Percentiles rank a stretch among this genome's conserved stretches.
phyloP scores from a whole-genome alignment of 2,797 vertebrate species.

The Syndactyla subalaris region DNA sequence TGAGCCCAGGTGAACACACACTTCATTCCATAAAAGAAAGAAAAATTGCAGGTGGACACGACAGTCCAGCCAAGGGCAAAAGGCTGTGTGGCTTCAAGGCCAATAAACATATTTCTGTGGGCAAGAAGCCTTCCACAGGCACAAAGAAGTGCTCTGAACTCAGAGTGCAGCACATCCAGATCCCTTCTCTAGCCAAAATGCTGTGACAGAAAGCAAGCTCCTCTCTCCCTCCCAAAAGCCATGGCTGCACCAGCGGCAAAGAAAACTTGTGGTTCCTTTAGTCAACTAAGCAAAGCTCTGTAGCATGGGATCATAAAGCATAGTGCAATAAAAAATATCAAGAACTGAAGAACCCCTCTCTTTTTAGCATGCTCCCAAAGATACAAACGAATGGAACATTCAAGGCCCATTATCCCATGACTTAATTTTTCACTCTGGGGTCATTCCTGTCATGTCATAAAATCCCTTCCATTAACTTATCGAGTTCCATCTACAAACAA shows the following conservation, averaged over 20 bases:
- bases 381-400: not conserved
- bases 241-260: not conserved
- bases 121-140: not conserved
- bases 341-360: not conserved
- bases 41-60: not conserved
- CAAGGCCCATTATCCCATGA: slow-evolving; percentile 2
- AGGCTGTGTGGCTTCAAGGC: not conserved
- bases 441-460: slow-evolving; percentile 39
- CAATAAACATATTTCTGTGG: not conserved
- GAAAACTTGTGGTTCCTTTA: not conserved
- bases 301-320: not conserved
- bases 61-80: not conserved
- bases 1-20: not conserved
- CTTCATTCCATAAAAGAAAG: not conserved
- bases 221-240: not conserved
- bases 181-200: not conserved
- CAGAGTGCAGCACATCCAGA: not conserved
- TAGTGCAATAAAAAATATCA: not conserved
- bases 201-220: not conserved
- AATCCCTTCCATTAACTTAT: slow-evolving; percentile 63
- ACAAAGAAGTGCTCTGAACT: not conserved
- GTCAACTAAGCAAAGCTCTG: not conserved
- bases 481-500: slow-evolving; percentile 50
- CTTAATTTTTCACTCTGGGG: slow-evolving; percentile 38
- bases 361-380: not conserved